Base-by-base conservation (phyloP, 1,140 invertebrate genomes). In the Amyelois transitella region DNA sequence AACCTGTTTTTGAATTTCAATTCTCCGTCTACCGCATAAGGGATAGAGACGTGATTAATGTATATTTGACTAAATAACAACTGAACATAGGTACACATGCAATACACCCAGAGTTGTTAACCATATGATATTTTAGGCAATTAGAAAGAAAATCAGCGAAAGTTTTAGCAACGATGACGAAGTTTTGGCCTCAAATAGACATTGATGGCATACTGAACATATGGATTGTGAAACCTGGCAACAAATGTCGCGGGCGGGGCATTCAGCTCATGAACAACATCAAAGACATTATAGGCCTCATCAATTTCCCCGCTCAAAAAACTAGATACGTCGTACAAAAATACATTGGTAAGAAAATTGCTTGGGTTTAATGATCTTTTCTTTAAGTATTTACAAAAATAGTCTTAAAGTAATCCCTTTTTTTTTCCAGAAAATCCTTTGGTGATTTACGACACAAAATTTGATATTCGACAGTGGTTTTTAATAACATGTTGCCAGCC, bases 191-290 rank as follows among this genome's bases (percentile, higher is more conserved):
- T 0, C 95, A 97, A 76, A 91, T 94, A 51, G 91, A 94, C 0
- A 91, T 95, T 58, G 97, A 97, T 78, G 96, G 96, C 0, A 89
- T 92, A 38, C 91, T 92, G 54, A 98, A 98, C 82, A 92, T 98
- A 51, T 99, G 97, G 97, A 98, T 99, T 64, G 91, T 98, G 19
- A 99, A 99, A 82, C 97, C 97, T 0, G 96, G 96, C 10, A 97
- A 97, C 51, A 96, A 96, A 81, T 98, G 96, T 60, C 91, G 97
- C 2, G 97, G 97, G 0, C 90, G 96, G 67, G 97, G 97, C 43
- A 98, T 98, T 55, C 91, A 94, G 14, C 89, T 98, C 19, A 93
- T 96, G 90, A 95, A 97, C 77, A 94, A 93, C 73, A 89, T 98
- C 8, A 95, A 96, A 60, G 94, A 96, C 67, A 97, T 98, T 32